phyloP scores from a whole-genome alignment of 2,797 vertebrate species.

The Sebastes oblongus region DNA sequence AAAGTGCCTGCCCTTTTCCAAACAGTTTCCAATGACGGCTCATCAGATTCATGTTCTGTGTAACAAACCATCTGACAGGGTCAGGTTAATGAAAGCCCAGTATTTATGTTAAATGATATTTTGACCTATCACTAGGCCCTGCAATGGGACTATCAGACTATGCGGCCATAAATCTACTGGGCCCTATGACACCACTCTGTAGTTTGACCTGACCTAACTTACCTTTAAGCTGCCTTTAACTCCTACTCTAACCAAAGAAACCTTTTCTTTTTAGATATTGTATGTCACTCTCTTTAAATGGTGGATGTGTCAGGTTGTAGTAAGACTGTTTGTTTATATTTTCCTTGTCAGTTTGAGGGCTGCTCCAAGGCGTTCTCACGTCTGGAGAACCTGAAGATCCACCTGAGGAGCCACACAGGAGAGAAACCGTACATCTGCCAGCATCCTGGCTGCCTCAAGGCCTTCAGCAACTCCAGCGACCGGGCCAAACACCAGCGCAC shows the following conservation, averaged over 20 bases:
- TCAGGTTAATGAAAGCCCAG: background rate
- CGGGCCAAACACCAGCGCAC: slow-evolving; percentile 82
- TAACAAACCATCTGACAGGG: too few relatives aligned
- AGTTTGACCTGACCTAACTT: background rate
- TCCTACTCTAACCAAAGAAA: background rate
- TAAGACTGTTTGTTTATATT: background rate
- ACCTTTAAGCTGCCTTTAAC: background rate
- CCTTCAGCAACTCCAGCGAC: slow-evolving; percentile 84
- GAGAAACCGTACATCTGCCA: slow-evolving; percentile 83
- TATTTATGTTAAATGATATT: background rate
- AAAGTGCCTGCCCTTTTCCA: too few relatives aligned
- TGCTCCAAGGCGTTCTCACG: slow-evolving; percentile 82
- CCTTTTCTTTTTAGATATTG: background rate
- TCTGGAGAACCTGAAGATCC: slow-evolving; percentile 83
- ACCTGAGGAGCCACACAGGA: slow-evolving; percentile 80
- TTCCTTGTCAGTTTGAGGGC: slow-evolving; percentile 75
- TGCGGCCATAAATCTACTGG: background rate
- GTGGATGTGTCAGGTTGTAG: background rate
- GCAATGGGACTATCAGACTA: too few relatives aligned
- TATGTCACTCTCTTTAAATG: background rate
- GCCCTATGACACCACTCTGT: too few relatives aligned
- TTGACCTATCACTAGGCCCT: too few relatives aligned
- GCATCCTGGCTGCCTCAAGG: slow-evolving; percentile 79
- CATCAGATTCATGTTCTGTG: too few relatives aligned
- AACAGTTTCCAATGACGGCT: too few relatives aligned